Evolutionary conservation across 2,113 vertebrate genomes (phyloP).

Genomic region (Coracopsis vasa): DNA sequence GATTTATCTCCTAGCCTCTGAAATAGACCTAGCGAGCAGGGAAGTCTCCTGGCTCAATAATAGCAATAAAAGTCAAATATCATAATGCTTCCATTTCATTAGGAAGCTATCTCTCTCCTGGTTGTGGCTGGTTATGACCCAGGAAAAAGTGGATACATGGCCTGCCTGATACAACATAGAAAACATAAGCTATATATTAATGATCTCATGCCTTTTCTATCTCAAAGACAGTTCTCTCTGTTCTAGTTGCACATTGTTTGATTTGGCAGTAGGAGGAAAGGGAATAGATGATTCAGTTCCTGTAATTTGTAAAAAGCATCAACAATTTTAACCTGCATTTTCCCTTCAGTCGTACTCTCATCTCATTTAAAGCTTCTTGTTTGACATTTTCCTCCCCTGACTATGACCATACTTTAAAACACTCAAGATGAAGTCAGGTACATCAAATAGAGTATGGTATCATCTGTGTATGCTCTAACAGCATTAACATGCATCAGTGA

Average conservation of each 20-base stretch:
- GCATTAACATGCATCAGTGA: not conserved
- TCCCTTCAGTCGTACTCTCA: not conserved
- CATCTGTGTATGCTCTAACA: not conserved
- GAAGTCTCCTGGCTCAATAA: not conserved
- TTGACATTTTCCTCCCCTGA: not conserved
- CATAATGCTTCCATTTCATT: slow-evolving; percentile 8
- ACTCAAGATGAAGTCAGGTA: not conserved
- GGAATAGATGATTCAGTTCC: not conserved
- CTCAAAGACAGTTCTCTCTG: not conserved
- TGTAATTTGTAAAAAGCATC: not conserved
- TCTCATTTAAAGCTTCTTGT: not conserved
- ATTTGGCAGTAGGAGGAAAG: not conserved
- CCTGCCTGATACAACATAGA: not conserved
- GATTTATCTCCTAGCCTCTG: not conserved
- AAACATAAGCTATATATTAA: not conserved
- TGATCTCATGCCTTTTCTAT: not conserved
- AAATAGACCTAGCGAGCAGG: not conserved
- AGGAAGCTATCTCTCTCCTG: not conserved
- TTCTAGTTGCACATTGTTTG: not conserved
- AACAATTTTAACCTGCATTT: not conserved
- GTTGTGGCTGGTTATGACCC: not conserved
- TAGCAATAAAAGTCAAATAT: not conserved
- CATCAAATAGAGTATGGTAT: not conserved
- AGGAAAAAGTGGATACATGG: not conserved
- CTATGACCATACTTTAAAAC: not conserved